phyloP scores from a whole-genome alignment of 2,888 invertebrate species.

The Epirrhoe alternata region DNA sequence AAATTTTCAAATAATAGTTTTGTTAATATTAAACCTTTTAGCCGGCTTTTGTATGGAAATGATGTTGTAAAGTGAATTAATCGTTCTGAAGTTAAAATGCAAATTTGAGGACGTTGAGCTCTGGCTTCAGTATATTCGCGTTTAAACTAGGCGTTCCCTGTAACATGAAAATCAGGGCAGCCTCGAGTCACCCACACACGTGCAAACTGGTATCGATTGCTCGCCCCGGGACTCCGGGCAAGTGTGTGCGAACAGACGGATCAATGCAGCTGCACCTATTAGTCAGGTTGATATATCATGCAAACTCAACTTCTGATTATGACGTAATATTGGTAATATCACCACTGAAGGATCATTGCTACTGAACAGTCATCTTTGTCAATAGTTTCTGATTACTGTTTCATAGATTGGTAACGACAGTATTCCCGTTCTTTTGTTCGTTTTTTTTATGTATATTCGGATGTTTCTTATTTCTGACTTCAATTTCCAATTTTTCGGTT shows the following conservation, averaged over 20 bases:
- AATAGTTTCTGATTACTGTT: background rate
- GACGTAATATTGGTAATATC: slow-evolving; percentile 24
- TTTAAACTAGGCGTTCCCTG: slow-evolving; percentile 29
- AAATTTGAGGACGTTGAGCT: slow-evolving; percentile 18
- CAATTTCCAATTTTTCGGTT: too few species aligned
- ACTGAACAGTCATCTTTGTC: slow-evolving; percentile 20
- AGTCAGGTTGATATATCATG: slow-evolving; percentile 40
- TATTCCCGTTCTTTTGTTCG: too few species aligned
- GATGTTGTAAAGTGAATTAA: background rate
- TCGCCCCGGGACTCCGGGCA: slow-evolving; percentile 33
- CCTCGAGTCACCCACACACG: slow-evolving; percentile 38
- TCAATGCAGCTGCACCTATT: slow-evolving; percentile 48
- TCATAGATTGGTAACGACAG: background rate
- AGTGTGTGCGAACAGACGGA: slow-evolving; percentile 41
- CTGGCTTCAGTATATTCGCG: slow-evolving; percentile 24
- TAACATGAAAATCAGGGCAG: slow-evolving; percentile 44
- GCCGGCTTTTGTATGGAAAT: background rate
- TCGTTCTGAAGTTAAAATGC: slow-evolving; percentile 5
- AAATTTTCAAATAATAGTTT: background rate
- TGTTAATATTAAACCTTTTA: slow-evolving; percentile 1
- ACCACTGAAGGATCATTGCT: slow-evolving; percentile 16
- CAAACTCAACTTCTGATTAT: slow-evolving; percentile 36
- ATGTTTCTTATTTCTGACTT: too few species aligned
- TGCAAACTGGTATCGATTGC: slow-evolving; percentile 37
- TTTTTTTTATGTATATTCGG: too few species aligned